Conservation (phyloP, 2,113 vertebrate species). For the Rhinogobius similis region DNA sequence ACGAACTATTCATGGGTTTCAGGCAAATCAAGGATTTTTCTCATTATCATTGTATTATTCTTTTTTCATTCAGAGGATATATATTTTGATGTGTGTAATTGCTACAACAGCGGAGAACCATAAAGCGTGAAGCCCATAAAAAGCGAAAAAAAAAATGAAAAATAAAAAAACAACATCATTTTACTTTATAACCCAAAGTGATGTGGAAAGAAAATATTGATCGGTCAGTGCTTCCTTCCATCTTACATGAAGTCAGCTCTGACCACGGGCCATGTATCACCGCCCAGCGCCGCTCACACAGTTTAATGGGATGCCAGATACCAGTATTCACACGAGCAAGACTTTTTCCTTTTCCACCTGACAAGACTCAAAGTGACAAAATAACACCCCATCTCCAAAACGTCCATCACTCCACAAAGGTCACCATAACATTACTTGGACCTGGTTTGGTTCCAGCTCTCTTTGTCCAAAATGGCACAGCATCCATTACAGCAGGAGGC, state of each 20-base stretch:
- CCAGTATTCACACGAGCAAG: constrained; percentile 12
- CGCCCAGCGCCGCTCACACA: constrained; percentile 2
- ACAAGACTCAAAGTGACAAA: constrained; percentile 47
- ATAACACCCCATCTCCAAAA: constrained; percentile 36
- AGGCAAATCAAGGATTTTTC: too few relatives aligned
- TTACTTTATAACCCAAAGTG: too few relatives aligned
- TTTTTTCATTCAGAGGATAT: too few relatives aligned
- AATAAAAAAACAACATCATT: not conserved
- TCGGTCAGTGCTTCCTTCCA: too few relatives aligned
- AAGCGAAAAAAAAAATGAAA: not conserved
- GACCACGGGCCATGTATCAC: constrained; percentile 10
- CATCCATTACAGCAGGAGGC: constrained; percentile 52
- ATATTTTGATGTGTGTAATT: too few relatives aligned
- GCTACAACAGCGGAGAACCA: too few relatives aligned
- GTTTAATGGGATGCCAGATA: constrained; percentile 31
- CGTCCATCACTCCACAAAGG: constrained; percentile 55
- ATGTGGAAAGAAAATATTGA: too few relatives aligned
- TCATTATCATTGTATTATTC: too few relatives aligned
- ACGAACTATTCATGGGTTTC: too few relatives aligned
- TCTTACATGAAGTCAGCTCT: constrained; percentile 9
- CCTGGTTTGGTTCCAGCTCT: constrained; percentile 27
- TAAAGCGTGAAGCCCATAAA: too few relatives aligned
- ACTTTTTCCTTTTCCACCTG: constrained; percentile 15
- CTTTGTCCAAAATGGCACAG: constrained; percentile 26
- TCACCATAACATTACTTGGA: constrained; percentile 44